Evolutionary conservation across 2,797 vertebrate species (phyloP).

Genomic region (Amblyopsis hoosieri): DNA sequence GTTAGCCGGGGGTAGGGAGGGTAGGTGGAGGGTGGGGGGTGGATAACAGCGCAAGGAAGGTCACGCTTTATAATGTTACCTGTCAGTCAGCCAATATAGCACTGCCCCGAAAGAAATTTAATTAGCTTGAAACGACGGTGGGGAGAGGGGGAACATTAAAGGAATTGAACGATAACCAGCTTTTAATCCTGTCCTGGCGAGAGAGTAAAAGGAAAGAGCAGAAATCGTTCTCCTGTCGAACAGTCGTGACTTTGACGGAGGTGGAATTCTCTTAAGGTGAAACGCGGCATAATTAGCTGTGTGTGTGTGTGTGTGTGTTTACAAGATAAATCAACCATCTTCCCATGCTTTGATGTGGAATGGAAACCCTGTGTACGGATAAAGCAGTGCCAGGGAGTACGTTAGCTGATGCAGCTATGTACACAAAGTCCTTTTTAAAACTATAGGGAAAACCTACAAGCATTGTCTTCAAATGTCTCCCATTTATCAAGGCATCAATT

Average conservation of each 20-base stretch:
- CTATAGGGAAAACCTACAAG: constrained; percentile 29
- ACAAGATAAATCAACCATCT: constrained; percentile 70
- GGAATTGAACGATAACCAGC: constrained; percentile 68
- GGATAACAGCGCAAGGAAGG: constrained; percentile 65
- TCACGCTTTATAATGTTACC: constrained; percentile 76
- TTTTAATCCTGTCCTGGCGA: constrained; percentile 71
- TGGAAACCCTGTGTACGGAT: constrained; percentile 46
- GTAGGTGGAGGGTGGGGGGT: neutral
- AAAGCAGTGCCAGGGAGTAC: constrained; percentile 27
- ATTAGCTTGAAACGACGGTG: constrained; percentile 74
- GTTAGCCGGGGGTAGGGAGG: constrained; percentile 15
- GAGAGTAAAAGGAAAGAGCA: constrained; percentile 61
- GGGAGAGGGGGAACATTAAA: constrained; percentile 68
- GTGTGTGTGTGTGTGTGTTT: constrained; percentile 68
- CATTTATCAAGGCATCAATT: no score
- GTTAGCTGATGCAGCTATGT: constrained; percentile 53
- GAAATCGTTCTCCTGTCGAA: constrained; percentile 57
- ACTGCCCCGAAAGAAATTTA: constrained; percentile 67
- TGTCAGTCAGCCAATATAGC: constrained; percentile 73
- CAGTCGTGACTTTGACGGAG: constrained; percentile 70
- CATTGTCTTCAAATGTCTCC: neutral
- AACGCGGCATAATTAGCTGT: constrained; percentile 63
- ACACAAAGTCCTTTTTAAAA: constrained; percentile 23
- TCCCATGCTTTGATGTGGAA: constrained; percentile 58
- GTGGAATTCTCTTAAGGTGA: constrained; percentile 68